Base-by-base conservation (phyloP, 53 echinoderm and acorn worm genomes). In the Zoroaster sp. region DNA sequence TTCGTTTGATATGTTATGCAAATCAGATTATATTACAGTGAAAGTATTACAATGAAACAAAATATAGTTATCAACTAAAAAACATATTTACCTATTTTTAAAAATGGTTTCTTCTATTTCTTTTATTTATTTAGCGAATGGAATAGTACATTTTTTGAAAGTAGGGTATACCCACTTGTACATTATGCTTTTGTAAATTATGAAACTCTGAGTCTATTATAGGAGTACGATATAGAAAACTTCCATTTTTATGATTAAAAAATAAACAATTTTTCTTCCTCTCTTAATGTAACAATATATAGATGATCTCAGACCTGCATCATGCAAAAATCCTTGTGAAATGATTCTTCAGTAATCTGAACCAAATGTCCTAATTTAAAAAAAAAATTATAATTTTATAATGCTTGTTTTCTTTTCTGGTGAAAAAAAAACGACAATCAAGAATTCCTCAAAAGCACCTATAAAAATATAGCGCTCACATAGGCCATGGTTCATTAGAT, bases 121-220 rank as follows among this genome's bases (percentile, higher is more conserved):
- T 81, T 66, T 81, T 66, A 42, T 81, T 81, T 81, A 81, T 81
- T 81, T 43, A 81, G 67, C 67, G 18, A 66, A 55, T 66, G 81
- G 44, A 63, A 63, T 36, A 80, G 47, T 40, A 30, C 66, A 25
- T 63, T 51, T 78, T 80, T 55, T 59, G 31, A 28, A 81, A 35
- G 39, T 63, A 65, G 40, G 80, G 31, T 63, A 67, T 59, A n/a
- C n/a, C 66, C 23, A 15, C 12, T 40, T 66, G 67, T 81, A 81
- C 66, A 81, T 39, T 66, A 63, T 67, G 66, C 44, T 67, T 81
- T 81, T 81, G 66, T 67, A 81, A 81, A 81, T 66, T 67, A 67
- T 44, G 40, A 66, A 81, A 66, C 35, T 41, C 67, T 42, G 42
- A 81, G 43, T 81, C 81, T 81, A 36, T 59, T 66, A 31, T 66